Evolutionary conservation across 1,140 invertebrate species (phyloP).

Genomic region (Megalopta genalis): DNA sequence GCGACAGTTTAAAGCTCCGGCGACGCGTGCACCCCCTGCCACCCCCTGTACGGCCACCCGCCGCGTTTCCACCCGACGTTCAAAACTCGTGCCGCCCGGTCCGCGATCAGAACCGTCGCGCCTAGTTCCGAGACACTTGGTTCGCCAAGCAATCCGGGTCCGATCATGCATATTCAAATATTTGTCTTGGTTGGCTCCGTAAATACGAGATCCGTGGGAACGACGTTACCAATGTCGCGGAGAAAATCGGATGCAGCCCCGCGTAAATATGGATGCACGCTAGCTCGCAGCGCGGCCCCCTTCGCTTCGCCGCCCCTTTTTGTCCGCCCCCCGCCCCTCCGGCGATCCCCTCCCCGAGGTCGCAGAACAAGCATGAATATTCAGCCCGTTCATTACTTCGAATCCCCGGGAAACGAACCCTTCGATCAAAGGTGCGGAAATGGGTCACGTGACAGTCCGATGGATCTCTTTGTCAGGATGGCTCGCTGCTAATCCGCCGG

Average conservation of each 20-base stretch:
- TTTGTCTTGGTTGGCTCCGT: background rate
- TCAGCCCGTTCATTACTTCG: constrained; percentile 7
- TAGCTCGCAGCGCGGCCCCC: background rate
- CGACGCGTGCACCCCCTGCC: no score
- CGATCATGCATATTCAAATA: constrained; percentile 28
- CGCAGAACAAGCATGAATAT: constrained; percentile 25
- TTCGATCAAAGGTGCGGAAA: no score
- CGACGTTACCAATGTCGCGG: constrained; percentile 6
- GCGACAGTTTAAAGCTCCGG: no score
- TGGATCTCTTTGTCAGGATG: background rate
- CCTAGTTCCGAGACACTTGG: no score
- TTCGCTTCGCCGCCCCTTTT: no score
- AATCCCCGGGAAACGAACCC: background rate
- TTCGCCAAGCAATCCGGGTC: background rate
- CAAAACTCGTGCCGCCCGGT: no score
- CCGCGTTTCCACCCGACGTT: background rate
- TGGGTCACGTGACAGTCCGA: no score
- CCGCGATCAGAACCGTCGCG: no score
- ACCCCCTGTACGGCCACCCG: background rate
- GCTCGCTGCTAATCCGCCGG: no score
- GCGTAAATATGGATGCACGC: constrained; percentile 31
- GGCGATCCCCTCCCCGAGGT: background rate
- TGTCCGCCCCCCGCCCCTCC: no score
- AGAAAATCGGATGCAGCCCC: constrained; percentile 10
- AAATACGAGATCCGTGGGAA: constrained; percentile 1